A percentile compares a stretch with the other conserved stretches of the same genome.
Evolutionary conservation across 2,888 invertebrate genomes (phyloP).

Genomic region (Aphidius colemani): DNA sequence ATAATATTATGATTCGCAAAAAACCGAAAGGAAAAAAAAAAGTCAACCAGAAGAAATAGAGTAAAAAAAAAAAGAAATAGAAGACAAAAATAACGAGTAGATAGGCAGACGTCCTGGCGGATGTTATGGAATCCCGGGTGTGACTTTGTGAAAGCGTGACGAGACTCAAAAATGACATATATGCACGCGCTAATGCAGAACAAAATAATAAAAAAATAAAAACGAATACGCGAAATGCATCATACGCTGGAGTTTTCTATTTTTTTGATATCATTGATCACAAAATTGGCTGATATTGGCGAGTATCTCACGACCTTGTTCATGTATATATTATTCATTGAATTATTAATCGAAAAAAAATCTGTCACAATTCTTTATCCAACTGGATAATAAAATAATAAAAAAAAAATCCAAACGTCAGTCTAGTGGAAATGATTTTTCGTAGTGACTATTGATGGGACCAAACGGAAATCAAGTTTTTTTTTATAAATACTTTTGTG

Average conservation of each 20-base stretch:
- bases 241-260: constrained; percentile 10
- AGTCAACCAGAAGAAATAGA: neutral
- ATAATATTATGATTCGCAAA: neutral
- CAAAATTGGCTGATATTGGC: constrained; percentile 1
- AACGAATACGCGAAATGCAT: constrained; percentile 9
- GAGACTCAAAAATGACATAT: constrained; percentile 21
- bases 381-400: neutral
- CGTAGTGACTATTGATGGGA: neutral
- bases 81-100: too few species aligned
- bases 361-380: constrained; percentile 19
- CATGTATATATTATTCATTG: constrained; percentile 17
- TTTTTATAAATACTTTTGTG: neutral
- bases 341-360: constrained; percentile 19
- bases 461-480: constrained; percentile 8
- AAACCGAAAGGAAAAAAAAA: neutral
- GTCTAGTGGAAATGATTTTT: neutral
- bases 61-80: neutral
- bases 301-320: neutral
- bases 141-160: constrained; percentile 23
- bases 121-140: constrained; percentile 22
- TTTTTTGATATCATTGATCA: neutral
- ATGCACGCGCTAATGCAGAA: neutral
- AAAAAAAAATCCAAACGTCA: neutral
- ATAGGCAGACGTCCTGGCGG: constrained; percentile 10
- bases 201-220: too few species aligned